Conservation (phyloP, 2,888 invertebrate genomes). For the Luperina testacea region DNA sequence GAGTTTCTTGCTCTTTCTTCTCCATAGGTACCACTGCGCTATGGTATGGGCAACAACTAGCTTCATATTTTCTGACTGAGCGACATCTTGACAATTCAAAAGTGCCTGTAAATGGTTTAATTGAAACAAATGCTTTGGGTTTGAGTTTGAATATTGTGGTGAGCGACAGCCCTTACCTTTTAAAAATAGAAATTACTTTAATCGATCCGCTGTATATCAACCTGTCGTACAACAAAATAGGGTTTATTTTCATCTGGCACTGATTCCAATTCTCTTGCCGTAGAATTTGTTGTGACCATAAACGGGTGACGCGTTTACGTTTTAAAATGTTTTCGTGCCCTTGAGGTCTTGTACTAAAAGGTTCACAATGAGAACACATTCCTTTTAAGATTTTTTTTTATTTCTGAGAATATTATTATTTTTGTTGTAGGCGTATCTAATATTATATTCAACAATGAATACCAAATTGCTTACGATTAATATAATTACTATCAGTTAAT, state of each 20-base stretch:
- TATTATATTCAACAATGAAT: neutral
- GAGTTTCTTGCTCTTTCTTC: too few species aligned
- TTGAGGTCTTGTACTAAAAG: conserved; percentile 50
- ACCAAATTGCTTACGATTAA: neutral
- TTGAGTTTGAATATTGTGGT: conserved; percentile 38
- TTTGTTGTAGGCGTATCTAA: neutral
- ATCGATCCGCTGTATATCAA: conserved; percentile 43
- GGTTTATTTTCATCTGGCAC: conserved; percentile 43
- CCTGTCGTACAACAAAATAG: conserved; percentile 33
- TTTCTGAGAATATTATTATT: conserved; percentile 9
- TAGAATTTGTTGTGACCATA: conserved; percentile 63
- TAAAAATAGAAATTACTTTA: conserved; percentile 62
- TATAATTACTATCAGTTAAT: neutral
- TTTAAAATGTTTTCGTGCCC: conserved; percentile 59
- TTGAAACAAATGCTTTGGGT: too few species aligned
- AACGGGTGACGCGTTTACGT: conserved; percentile 57
- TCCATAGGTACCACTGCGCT: too few species aligned
- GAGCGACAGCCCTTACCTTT: conserved; percentile 62
- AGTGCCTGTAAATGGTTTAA: too few species aligned
- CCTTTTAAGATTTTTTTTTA: conserved; percentile 50
- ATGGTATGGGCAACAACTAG: too few species aligned
- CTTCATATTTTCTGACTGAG: too few species aligned
- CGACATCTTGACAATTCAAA: too few species aligned
- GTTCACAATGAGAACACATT: conserved; percentile 36
- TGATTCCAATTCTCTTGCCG: conserved; percentile 4